Conservation (phyloP, 2,113 vertebrate genomes). For the Halcyon senegalensis region DNA sequence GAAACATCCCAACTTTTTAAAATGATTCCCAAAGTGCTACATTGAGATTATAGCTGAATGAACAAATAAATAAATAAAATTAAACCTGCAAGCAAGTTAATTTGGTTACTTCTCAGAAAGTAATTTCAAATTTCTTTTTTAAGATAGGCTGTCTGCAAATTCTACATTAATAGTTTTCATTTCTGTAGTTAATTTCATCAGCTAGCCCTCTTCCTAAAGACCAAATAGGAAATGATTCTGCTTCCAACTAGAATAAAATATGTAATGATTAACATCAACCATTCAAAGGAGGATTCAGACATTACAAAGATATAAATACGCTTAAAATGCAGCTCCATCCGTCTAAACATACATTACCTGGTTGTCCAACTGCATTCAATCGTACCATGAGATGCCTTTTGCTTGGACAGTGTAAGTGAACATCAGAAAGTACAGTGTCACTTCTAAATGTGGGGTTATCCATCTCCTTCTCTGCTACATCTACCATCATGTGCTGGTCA, state of each 20-base stretch:
- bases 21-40: not conserved
- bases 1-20: not conserved
- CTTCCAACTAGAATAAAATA: not conserved
- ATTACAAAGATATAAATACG: not conserved
- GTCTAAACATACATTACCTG: conserved; percentile 73
- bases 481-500: not conserved
- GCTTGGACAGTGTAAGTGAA: conserved; percentile 82
- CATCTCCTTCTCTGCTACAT: conserved; percentile 52
- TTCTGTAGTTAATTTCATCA: not conserved
- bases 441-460: conserved; percentile 81
- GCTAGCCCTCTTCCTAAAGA: not conserved
- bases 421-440: conserved; percentile 86
- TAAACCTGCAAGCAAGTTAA: not conserved
- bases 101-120: not conserved
- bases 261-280: not conserved
- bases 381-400: conserved; percentile 84
- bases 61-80: not conserved
- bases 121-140: not conserved
- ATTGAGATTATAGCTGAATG: not conserved
- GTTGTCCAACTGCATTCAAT: conserved; percentile 82
- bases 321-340: not conserved
- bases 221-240: not conserved
- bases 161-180: not conserved
- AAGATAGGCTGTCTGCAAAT: not conserved
- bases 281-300: not conserved